Base-by-base conservation (phyloP, 2,113 vertebrate species). In the Agelaius phoeniceus region DNA sequence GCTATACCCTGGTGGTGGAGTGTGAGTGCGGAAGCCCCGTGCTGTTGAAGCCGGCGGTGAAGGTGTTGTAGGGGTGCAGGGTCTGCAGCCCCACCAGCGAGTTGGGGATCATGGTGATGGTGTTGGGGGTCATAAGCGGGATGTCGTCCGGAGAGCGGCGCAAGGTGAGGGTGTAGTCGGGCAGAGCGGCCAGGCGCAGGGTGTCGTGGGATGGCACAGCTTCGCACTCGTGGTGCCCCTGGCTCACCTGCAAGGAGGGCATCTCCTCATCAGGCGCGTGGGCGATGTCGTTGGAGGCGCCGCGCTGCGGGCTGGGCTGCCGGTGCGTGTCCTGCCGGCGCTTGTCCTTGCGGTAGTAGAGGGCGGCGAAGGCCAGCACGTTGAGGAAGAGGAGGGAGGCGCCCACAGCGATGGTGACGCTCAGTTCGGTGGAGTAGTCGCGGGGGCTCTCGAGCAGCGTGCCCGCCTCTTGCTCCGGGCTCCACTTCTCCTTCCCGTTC, bases 71-170 rank as follows among this genome's bases (percentile, higher is more conserved):
- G 7, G 99, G 99, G 97, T 99, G 99, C 96, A 99, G 97, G 94
- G 99, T 99, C 97, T 99, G 99, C 98, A 99, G 98, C 95, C 99
- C 99, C 98, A 99, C 99, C 97, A 99, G 98, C 24, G 99, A 99
- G 97, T 99, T 99, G 96, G 99, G 99, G 91, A 99, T 99, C 99
- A 99, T 99, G 95, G 99, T 99, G 97, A 99, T 99, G 96, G 99
- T 99, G 98, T 99, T 99, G 94, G 99, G 99, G 54, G 99, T 99
- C 99, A 99, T 99, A 83, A 99, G 99, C 5, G 99, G 99, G 96
- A 99, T 99, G 98, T 99, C 99, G 6, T 99, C 99, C 0, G 99
- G 99, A 19, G 99, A 99, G 90, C 99, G 99, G 71, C 99, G 98
- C 96, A 99, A 97, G 28, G 99, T 99, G 95, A 99, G 98, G 7